These are phyloP conservation scores for Pantelozetes paolii DNA, from an alignment of 2,888 invertebrate genomes.

Conservation along the genomic window DNA sequence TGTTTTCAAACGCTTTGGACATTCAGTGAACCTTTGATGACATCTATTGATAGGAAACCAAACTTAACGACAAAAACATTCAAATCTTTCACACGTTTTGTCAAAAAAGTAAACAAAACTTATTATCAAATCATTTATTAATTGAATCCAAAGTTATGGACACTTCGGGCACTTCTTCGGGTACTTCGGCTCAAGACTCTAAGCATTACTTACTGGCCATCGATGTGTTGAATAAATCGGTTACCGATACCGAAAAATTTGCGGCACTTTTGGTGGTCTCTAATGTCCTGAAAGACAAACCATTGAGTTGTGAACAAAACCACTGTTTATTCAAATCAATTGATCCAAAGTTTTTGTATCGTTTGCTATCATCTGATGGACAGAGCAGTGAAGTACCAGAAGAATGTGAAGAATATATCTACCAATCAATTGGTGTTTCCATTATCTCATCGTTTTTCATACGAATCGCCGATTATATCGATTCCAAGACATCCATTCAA, in stretches of 20 bases:
- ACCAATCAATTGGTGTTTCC: slow-evolving; percentile 23
- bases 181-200: background rate
- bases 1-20: too few species aligned
- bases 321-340: slow-evolving; percentile 9
- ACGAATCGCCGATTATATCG: background rate
- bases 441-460: slow-evolving; percentile 6
- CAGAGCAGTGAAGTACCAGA: background rate
- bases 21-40: too few species aligned
- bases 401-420: slow-evolving; percentile 10
- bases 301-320: slow-evolving; percentile 26
- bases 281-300: slow-evolving; percentile 30
- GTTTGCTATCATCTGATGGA: background rate
- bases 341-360: slow-evolving; percentile 5
- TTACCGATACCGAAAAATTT: slow-evolving; percentile 19
- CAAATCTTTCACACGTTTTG: too few species aligned
- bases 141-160: too few species aligned
- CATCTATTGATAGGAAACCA: too few species aligned
- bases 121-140: background rate
- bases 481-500: slow-evolving; percentile 10
- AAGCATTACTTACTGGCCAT: slow-evolving; percentile 16
- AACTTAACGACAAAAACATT: too few species aligned
- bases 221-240: background rate
- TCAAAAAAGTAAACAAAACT: too few species aligned
- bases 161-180: too few species aligned
- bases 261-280: slow-evolving; percentile 21